A percentile compares a stretch with the other conserved stretches of the same genome.
phyloP scores from a whole-genome alignment of 2,888 invertebrate genomes.

The Sinohyriopsis cumingii region DNA sequence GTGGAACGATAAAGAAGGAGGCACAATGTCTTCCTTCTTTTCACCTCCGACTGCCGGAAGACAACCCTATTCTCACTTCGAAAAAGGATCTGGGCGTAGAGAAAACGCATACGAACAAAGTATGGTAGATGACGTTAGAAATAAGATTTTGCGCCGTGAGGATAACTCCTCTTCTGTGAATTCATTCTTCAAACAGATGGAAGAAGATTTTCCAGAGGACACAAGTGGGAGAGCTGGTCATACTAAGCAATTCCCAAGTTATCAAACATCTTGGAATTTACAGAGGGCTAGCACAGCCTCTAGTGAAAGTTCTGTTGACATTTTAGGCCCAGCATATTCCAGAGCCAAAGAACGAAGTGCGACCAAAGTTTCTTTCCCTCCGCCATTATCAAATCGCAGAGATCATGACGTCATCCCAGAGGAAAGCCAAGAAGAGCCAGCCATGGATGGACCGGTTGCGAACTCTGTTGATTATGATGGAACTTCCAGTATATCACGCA shows the following conservation, averaged over 20 bases:
- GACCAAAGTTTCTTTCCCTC: conserved; percentile 13
- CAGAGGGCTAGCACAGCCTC: conserved; percentile 48
- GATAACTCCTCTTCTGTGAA: conserved; percentile 25
- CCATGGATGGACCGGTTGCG: conserved; percentile 38
- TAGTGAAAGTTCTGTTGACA: conserved; percentile 56
- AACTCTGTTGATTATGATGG: conserved; percentile 37
- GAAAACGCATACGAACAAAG: conserved; percentile 5
- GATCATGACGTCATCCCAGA: conserved; percentile 52
- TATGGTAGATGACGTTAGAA: conserved; percentile 10
- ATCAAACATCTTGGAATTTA: conserved; percentile 37
- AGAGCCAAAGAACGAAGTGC: conserved; percentile 41
- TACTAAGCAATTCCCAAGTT: conserved; percentile 20
- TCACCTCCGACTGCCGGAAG: background rate
- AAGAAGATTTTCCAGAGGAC: conserved; percentile 39
- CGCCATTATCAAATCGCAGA: conserved; percentile 36
- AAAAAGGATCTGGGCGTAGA: conserved; percentile 6
- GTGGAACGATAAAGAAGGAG: conserved; percentile 53
- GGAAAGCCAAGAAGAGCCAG: conserved; percentile 38
- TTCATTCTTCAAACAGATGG: conserved; percentile 47
- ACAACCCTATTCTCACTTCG: background rate
- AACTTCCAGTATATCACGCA: conserved; percentile 34
- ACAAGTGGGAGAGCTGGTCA: background rate
- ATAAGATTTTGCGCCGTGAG: conserved; percentile 5
- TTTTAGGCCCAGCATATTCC: conserved; percentile 36
- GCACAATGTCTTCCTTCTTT: conserved; percentile 45